Percentiles rank a stretch among this genome's conserved stretches.
These are phyloP conservation scores for Mustela nigripes DNA, from an alignment of 2,113 vertebrate species.

Conservation along the genomic window DNA sequence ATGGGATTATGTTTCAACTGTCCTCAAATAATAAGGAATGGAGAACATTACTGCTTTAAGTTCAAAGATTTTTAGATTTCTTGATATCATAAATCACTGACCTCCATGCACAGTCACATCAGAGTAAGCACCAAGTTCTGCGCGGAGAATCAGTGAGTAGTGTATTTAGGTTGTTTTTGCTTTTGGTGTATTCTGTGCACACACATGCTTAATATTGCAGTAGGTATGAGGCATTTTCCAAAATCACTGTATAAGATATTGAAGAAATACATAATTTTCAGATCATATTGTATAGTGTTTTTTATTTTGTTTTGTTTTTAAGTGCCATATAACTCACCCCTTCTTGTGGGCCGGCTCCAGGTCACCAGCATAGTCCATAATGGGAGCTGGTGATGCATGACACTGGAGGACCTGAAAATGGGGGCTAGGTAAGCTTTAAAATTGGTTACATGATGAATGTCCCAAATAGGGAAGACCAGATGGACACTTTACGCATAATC, in stretches of 20 bases:
- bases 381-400: slow-evolving; percentile 77
- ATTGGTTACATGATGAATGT: slow-evolving; percentile 59
- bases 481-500: slow-evolving; percentile 66
- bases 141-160: neutral
- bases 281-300: slow-evolving; percentile 81
- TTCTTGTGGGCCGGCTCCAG: slow-evolving; percentile 83
- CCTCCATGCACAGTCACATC: slow-evolving; percentile 6
- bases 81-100: slow-evolving; percentile 36
- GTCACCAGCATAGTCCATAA: slow-evolving; percentile 84
- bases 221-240: slow-evolving; percentile 67
- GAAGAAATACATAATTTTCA: slow-evolving; percentile 68
- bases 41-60: slow-evolving; percentile 43
- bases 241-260: slow-evolving; percentile 74
- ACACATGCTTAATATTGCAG: slow-evolving; percentile 55
- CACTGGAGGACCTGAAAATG: slow-evolving; percentile 71
- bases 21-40: slow-evolving; percentile 75
- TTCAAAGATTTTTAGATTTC: slow-evolving; percentile 59
- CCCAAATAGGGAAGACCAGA: slow-evolving; percentile 25
- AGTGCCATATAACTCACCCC: slow-evolving; percentile 84
- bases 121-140: slow-evolving; percentile 27
- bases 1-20: slow-evolving; percentile 82
- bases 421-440: slow-evolving; percentile 73
- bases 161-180: slow-evolving; percentile 46
- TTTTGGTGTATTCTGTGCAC: slow-evolving; percentile 65
- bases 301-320: slow-evolving; percentile 85